Percentiles rank a stretch among this genome's conserved stretches.
phyloP scores from a whole-genome alignment of 2,888 invertebrate genomes.

The Hermodice carunculata region DNA sequence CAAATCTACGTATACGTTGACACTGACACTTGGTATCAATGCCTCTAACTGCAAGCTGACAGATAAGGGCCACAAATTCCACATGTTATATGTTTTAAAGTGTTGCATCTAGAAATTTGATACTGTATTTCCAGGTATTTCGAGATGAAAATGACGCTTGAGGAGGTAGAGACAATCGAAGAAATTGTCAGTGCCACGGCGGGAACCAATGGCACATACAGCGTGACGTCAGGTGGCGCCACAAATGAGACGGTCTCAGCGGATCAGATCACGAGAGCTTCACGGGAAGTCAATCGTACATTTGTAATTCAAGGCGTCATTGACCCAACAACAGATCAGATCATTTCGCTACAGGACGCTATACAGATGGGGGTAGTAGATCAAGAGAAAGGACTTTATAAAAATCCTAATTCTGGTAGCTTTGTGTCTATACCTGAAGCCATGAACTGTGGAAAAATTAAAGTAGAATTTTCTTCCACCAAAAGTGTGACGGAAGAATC shows the following conservation, averaged over 20 bases:
- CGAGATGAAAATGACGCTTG: constrained; percentile 41
- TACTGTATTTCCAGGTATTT: constrained; percentile 29
- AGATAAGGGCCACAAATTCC: too few species aligned
- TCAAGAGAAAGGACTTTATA: constrained; percentile 20
- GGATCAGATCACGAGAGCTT: constrained; percentile 34
- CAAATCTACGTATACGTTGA: too few species aligned
- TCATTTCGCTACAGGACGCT: constrained; percentile 37
- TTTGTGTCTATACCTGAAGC: constrained; percentile 37
- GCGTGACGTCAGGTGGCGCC: constrained; percentile 13
- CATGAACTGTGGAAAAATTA: constrained; percentile 29
- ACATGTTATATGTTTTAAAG: too few species aligned
- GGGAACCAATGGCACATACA: constrained; percentile 3
- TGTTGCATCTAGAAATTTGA: background rate
- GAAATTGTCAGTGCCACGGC: constrained; percentile 35
- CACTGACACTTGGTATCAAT: too few species aligned
- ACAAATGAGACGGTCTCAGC: constrained; percentile 17
- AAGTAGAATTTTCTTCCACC: constrained; percentile 13
- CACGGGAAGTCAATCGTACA: too few species aligned
- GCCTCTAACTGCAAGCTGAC: too few species aligned
- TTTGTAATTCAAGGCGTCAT: too few species aligned
- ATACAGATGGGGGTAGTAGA: constrained; percentile 37
- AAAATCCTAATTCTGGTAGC: constrained; percentile 30
- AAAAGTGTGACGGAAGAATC: constrained; percentile 16
- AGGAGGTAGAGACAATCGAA: constrained; percentile 36
- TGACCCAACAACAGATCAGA: constrained; percentile 34